A percentile compares a stretch with the other conserved stretches of the same genome.
These are phyloP conservation scores for Rhegmatorhina hoffmannsi DNA, from an alignment of 2,113 vertebrate species.

Conservation along the genomic window DNA sequence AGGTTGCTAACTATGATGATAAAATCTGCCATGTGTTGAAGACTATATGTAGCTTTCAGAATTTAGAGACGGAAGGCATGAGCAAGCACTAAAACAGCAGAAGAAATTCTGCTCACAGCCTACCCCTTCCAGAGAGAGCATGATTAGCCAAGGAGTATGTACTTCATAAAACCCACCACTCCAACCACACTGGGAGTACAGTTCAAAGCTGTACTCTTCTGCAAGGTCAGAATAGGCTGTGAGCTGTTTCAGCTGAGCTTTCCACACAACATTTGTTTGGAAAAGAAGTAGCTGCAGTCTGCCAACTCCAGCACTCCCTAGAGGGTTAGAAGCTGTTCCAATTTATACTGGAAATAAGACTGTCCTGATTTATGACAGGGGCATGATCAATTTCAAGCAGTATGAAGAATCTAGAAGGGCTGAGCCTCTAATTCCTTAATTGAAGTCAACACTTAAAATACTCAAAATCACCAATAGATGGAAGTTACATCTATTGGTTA, in stretches of 20 bases:
- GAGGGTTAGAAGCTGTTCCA: neutral
- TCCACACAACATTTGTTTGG: neutral
- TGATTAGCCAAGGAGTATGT: neutral
- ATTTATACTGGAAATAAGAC: neutral
- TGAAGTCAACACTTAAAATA: neutral
- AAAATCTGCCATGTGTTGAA: neutral
- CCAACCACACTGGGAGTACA: neutral
- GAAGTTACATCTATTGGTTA: no score
- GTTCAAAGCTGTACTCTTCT: neutral
- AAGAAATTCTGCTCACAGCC: neutral
- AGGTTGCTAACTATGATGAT: neutral
- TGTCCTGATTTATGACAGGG: conserved; percentile 19
- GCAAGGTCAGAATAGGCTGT: neutral
- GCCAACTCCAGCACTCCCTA: neutral
- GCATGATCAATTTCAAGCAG: neutral
- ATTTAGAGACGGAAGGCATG: neutral
- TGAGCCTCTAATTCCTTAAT: neutral
- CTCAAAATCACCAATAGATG: neutral
- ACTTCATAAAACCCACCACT: neutral
- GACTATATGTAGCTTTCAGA: neutral
- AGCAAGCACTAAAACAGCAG: neutral
- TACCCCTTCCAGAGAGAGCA: neutral
- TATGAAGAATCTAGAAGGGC: neutral
- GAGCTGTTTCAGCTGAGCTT: neutral
- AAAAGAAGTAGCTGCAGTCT: neutral